These are phyloP conservation scores for Drosophila tristis DNA, from an alignment of 1,140 invertebrate genomes.

Conservation along the genomic window DNA sequence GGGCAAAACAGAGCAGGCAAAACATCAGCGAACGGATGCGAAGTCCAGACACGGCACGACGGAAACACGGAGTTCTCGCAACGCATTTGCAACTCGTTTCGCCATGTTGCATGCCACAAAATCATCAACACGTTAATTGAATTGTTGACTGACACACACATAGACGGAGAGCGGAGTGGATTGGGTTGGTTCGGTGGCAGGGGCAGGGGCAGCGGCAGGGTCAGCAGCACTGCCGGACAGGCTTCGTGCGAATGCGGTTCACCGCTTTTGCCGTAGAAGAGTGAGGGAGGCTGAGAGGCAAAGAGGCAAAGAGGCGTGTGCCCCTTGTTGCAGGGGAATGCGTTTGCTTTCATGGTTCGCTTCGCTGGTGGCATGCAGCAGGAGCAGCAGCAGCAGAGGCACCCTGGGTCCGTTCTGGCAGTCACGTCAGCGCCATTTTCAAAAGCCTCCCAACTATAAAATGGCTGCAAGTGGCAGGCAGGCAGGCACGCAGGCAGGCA, in stretches of 20 bases:
- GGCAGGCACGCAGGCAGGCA: too few species aligned
- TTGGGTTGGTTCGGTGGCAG: too few species aligned
- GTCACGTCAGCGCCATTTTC: constrained; percentile 77
- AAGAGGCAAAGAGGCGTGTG: not conserved
- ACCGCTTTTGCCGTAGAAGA: constrained; percentile 40
- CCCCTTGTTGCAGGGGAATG: constrained; percentile 67
- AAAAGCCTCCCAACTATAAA: constrained; percentile 70
- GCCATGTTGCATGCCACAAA: constrained; percentile 79
- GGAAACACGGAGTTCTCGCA: constrained; percentile 6
- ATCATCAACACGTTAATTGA: constrained; percentile 84
- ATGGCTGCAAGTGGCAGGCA: constrained; percentile 69
- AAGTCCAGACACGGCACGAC: not conserved
- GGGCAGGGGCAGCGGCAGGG: not conserved
- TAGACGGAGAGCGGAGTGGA: constrained; percentile 4
- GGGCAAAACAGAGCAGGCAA: not conserved
- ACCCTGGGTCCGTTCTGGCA: constrained; percentile 8
- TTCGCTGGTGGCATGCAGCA: constrained; percentile 67
- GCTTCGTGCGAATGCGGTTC: constrained; percentile 73
- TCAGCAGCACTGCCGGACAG: constrained; percentile 22
- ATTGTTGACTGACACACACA: constrained; percentile 82
- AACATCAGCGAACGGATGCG: not conserved
- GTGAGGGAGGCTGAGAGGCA: not conserved
- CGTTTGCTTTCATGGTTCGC: constrained; percentile 78
- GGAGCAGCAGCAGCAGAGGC: not conserved
- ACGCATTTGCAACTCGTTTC: constrained; percentile 57